These are phyloP conservation scores for Scatophagus argus DNA, from an alignment of 2,113 vertebrate species.

Conservation along the genomic window DNA sequence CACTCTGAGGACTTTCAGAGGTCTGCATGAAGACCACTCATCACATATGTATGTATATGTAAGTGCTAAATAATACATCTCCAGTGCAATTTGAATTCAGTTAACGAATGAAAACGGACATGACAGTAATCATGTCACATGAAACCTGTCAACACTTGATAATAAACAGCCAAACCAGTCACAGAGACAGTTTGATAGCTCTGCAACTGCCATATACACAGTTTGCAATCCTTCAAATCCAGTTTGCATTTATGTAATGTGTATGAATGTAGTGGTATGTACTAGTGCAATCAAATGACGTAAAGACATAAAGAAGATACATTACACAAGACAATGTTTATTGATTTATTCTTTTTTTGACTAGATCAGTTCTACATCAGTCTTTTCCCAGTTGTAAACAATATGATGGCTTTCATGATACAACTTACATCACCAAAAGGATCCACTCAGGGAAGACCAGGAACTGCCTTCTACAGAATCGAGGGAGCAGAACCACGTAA, in stretches of 20 bases:
- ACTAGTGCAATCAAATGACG: neutral
- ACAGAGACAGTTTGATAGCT: neutral
- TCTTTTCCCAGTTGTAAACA: neutral
- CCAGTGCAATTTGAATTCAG: neutral
- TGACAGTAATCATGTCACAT: neutral
- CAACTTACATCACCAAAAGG: neutral
- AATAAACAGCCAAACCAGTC: neutral
- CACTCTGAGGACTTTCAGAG: slow-evolving; percentile 49
- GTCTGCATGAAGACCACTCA: slow-evolving; percentile 38
- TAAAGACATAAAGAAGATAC: neutral
- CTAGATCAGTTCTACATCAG: neutral
- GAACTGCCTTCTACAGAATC: neutral
- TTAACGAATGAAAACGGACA: neutral
- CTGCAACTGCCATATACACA: neutral
- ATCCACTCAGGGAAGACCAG: neutral
- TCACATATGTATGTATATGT: slow-evolving; percentile 10
- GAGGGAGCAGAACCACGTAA: too few species aligned
- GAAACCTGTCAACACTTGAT: slow-evolving; percentile 7
- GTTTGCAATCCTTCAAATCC: neutral
- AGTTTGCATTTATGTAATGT: too few species aligned
- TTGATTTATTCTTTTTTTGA: neutral
- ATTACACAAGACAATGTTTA: neutral
- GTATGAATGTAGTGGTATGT: too few species aligned
- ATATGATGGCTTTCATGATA: neutral
- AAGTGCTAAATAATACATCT: neutral